Conservation (phyloP, 2,797 vertebrate species). For the Pampus argenteus region DNA sequence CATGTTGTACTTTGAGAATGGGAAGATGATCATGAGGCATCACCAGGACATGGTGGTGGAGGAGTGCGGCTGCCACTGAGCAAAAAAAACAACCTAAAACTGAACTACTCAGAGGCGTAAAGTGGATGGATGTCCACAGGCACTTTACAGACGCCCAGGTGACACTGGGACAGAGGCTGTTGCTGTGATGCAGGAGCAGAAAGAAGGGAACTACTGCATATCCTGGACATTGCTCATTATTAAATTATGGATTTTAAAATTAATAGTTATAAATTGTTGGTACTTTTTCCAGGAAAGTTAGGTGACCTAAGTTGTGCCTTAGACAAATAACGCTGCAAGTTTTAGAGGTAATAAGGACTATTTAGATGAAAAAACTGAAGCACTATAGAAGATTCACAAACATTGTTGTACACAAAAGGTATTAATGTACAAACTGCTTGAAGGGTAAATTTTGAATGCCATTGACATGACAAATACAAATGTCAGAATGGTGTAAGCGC, state of each 20-base stretch:
- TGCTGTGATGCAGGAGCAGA: slow-evolving; percentile 7
- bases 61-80: slow-evolving; percentile 91
- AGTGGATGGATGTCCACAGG: slow-evolving; percentile 26
- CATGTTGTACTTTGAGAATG: slow-evolving; percentile 91
- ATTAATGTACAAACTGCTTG: neutral
- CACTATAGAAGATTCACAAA: slow-evolving; percentile 47
- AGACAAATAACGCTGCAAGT: neutral
- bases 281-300: slow-evolving; percentile 9
- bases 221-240: slow-evolving; percentile 8
- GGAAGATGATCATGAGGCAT: slow-evolving; percentile 84
- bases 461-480: slow-evolving; percentile 22
- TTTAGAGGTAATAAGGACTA: neutral
- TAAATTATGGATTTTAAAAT: slow-evolving; percentile 4
- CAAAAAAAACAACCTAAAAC: neutral
- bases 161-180: slow-evolving; percentile 18
- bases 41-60: slow-evolving; percentile 91
- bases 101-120: slow-evolving; percentile 11
- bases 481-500: slow-evolving; percentile 44
- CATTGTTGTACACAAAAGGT: neutral
- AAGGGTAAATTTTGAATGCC: slow-evolving; percentile 5
- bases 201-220: neutral
- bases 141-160: slow-evolving; percentile 53
- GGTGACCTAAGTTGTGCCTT: neutral
- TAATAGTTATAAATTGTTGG: neutral
- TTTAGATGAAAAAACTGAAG: slow-evolving; percentile 32